These are phyloP conservation scores for Eubasilissa splendida DNA, from an alignment of 2,888 invertebrate genomes.

Conservation along the genomic window DNA sequence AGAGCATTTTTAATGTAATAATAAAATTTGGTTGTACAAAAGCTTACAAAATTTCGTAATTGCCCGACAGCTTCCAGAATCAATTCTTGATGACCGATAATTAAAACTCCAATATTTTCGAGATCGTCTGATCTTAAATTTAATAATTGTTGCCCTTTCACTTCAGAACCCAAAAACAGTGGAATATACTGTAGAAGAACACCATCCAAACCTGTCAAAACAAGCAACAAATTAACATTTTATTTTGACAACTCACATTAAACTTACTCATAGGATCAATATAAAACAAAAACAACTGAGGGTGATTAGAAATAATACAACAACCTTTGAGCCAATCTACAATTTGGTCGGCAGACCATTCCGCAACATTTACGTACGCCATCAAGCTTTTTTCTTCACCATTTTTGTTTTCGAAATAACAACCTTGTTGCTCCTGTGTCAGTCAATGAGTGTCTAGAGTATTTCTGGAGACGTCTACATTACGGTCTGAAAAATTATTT, in stretches of 20 bases:
- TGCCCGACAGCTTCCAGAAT: slow-evolving; percentile 94
- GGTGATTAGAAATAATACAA: slow-evolving; percentile 48
- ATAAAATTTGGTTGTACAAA: not conserved
- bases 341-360: slow-evolving; percentile 93
- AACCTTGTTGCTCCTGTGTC: slow-evolving; percentile 41
- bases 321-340: slow-evolving; percentile 92
- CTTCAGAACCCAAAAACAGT: slow-evolving; percentile 84
- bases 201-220: slow-evolving; percentile 80
- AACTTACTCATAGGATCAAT: slow-evolving; percentile 1
- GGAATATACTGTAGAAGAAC: slow-evolving; percentile 86
- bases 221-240: slow-evolving; percentile 43
- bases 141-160: slow-evolving; percentile 87
- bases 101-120: slow-evolving; percentile 86
- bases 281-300: not conserved
- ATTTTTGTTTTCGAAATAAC: slow-evolving; percentile 50
- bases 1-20: not conserved
- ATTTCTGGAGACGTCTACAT: too few relatives aligned
- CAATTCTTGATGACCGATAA: slow-evolving; percentile 94
- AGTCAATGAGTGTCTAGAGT: not conserved
- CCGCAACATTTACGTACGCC: slow-evolving; percentile 89
- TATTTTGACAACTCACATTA: slow-evolving; percentile 14
- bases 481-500: too few relatives aligned
- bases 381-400: slow-evolving; percentile 64
- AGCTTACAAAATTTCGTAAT: slow-evolving; percentile 87
- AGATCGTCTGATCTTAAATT: slow-evolving; percentile 91